These are phyloP conservation scores for Drosophila hawaiiensis DNA, from an alignment of 2,888 invertebrate genomes.

Conservation along the genomic window DNA sequence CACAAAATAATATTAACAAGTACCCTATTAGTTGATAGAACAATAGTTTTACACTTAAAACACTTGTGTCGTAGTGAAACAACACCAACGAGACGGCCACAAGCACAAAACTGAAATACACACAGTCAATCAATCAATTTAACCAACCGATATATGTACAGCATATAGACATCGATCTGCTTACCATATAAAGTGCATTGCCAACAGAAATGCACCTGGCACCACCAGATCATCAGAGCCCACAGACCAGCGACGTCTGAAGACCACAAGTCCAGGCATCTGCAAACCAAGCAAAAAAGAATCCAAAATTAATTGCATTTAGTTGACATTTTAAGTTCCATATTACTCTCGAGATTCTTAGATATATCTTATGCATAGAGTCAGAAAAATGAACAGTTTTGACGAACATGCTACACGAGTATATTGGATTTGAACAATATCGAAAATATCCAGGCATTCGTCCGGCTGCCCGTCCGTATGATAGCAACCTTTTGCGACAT, in stretches of 20 bases:
- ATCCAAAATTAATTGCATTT: background rate
- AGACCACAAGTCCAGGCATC: slow-evolving; percentile 95
- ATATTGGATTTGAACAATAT: background rate
- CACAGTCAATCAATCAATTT: background rate
- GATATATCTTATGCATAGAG: background rate
- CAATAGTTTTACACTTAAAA: slow-evolving; percentile 84
- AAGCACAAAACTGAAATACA: slow-evolving; percentile 82
- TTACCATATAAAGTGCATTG: slow-evolving; percentile 92
- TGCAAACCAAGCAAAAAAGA: slow-evolving; percentile 54
- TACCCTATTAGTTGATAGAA: slow-evolving; percentile 85
- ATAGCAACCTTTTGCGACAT: too few relatives aligned
- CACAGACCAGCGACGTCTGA: slow-evolving; percentile 94
- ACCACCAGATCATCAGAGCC: slow-evolving; percentile 95
- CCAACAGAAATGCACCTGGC: slow-evolving; percentile 91
- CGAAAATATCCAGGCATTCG: too few relatives aligned
- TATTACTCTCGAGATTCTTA: background rate
- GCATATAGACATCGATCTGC: slow-evolving; percentile 59
- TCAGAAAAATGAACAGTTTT: background rate
- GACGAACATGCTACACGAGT: background rate
- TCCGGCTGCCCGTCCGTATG: too few relatives aligned
- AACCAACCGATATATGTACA: background rate
- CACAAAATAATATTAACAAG: slow-evolving; percentile 84
- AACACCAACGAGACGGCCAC: slow-evolving; percentile 83
- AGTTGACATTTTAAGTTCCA: background rate
- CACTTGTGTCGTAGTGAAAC: slow-evolving; percentile 83